Base-by-base conservation (phyloP, 1,140 invertebrate genomes). In the Drosophila paulistorum region DNA sequence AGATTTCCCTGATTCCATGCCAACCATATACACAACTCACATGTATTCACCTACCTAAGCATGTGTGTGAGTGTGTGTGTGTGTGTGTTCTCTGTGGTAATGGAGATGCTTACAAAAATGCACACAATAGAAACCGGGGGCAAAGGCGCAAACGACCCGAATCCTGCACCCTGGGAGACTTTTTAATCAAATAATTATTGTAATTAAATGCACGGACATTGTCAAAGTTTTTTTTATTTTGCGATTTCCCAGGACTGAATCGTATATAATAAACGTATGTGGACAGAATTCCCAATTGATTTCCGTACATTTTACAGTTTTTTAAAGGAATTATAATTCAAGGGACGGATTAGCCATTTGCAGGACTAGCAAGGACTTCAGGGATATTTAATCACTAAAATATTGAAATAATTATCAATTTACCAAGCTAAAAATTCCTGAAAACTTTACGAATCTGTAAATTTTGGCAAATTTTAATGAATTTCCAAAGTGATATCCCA, bases 111-210 rank as follows among this genome's bases (percentile, higher is more conserved):
- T 55, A 26, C 33, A 55, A 30, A 35, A 14, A 17, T 17, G 0
- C 17, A 42, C 14, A 39, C 14, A 33, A 60, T 20, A 45, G 37
- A 62, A 59, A 20, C 30, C 26, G 26, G 30, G 23, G n/a, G n/a
- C n/a, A n/a, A n/a, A n/a, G n/a, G n/a, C n/a, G n/a, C n/a, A n/a
- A n/a, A n/a, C n/a, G n/a, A n/a, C 45, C 45, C 73, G 69, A 67
- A 48, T 79, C 63, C 63, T 68, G 70, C 80, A 71, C 84, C 85
- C 84, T 90, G 81, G 84, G 84, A 87, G 84, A 87, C 80, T 87
- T 87, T 83, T 80, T 78, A 89, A 87, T 87, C 80, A 87, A 87
- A 80, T 87, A 87, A 87, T 87, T 80, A 84, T 77, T 89, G 71
- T 87, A 89, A 87, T 87, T 89, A 84, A 59, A 67, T 77, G 76